Percentiles rank a stretch among this genome's conserved stretches.
These are phyloP conservation scores for Eudorcas thomsonii DNA, from an alignment of 2,113 vertebrate species.

Conservation along the genomic window DNA sequence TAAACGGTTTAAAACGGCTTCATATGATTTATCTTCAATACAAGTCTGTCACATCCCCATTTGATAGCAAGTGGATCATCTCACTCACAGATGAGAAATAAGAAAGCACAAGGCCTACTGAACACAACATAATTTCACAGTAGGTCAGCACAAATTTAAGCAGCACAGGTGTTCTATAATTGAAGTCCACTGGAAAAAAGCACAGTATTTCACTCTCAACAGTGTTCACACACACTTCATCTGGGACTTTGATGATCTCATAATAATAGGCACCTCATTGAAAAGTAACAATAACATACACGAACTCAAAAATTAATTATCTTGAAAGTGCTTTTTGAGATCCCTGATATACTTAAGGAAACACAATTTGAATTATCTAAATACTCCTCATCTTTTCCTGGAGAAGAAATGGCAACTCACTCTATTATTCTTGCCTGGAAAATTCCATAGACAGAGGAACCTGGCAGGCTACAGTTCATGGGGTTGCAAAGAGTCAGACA, in stretches of 20 bases:
- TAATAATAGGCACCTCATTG: not conserved
- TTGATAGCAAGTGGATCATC: not conserved
- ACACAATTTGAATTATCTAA: not conserved
- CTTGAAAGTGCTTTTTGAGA: not conserved
- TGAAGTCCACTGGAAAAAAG: constrained; percentile 33
- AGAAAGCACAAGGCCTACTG: constrained; percentile 65
- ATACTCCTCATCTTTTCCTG: not conserved
- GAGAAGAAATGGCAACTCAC: not conserved
- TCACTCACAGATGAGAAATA: constrained; percentile 61
- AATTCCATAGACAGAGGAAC: not conserved
- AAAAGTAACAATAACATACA: constrained; percentile 18
- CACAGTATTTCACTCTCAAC: not conserved
- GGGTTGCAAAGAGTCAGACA: not conserved
- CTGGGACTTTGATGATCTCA: not conserved
- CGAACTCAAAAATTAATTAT: constrained; percentile 24
- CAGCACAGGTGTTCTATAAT: constrained; percentile 54
- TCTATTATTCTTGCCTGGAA: not conserved
- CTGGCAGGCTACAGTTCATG: not conserved
- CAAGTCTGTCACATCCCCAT: not conserved
- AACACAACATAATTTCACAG: constrained; percentile 59
- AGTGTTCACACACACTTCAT: not conserved
- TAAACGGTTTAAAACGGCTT: constrained; percentile 1
- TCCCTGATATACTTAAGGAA: not conserved
- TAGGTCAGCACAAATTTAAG: constrained; percentile 48
- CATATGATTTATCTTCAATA: not conserved